Percentiles rank a stretch among this genome's conserved stretches.
Evolutionary conservation across 2,797 vertebrate species (phyloP).

Genomic region (Hafferia zeledoni): DNA sequence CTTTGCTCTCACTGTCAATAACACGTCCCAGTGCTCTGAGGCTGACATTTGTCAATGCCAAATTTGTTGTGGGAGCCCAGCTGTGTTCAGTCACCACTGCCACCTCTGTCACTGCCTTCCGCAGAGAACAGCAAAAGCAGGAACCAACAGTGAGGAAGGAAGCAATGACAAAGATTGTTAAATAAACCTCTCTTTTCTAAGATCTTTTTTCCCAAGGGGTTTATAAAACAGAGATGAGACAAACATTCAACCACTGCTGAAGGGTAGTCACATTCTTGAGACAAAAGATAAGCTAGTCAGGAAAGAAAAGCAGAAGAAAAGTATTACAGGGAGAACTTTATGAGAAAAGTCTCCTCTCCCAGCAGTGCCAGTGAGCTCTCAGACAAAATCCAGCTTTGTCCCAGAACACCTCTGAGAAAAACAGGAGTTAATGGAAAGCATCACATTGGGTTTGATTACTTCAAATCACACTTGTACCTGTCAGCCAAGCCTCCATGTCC

Average conservation of each 20-base stretch:
- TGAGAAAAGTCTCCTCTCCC: not conserved
- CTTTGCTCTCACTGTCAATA: not conserved
- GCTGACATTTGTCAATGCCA: constrained; percentile 36
- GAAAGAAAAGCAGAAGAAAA: not conserved
- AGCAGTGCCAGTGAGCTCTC: not conserved
- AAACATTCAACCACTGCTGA: not conserved
- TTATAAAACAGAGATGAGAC: constrained; percentile 6
- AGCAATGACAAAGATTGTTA: not conserved
- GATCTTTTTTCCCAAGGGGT: not conserved
- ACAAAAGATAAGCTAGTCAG: not conserved
- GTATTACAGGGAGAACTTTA: not conserved
- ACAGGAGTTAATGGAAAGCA: not conserved
- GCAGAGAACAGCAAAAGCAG: constrained; percentile 14
- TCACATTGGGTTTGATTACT: not conserved
- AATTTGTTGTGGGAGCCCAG: constrained; percentile 15
- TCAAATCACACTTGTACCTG: not conserved
- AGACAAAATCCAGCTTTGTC: not conserved
- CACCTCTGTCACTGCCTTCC: not conserved
- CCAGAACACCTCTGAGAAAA: not conserved
- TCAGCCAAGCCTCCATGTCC: not conserved
- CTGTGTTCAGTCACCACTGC: not conserved
- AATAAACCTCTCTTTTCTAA: not conserved
- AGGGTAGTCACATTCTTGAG: not conserved
- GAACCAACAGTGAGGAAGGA: not conserved
- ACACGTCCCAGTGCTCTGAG: not conserved